Evolutionary conservation across 92 coral and sea anemone genomes (phyloP), one percentile per base, ranked within the genome.

Genomic region (Blastomussa wellsi): DNA sequence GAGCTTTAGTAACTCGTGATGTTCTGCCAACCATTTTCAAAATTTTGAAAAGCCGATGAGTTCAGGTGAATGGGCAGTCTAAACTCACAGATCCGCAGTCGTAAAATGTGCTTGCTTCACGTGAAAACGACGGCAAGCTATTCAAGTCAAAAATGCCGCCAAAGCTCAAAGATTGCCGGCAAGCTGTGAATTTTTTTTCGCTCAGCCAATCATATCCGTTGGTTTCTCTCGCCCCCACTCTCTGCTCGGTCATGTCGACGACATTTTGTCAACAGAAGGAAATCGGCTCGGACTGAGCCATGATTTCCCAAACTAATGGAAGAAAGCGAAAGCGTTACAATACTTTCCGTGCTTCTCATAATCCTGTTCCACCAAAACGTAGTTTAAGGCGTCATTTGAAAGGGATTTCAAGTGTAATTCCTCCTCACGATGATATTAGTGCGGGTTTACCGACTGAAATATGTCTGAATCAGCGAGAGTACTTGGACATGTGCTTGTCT

Each of bases 361-460:
- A 74, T 48, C 79, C 79, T 74, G 24, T 74, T 26, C 79, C 62
- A 9, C 79, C 79, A 44, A 74, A 74, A 47, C 79, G 79, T 74
- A 74, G 79, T 74, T 74, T 74, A 10, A 74, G 79, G 79, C 64
- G 79, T 48, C 79, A 74, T 74, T 47, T 74, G 62, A 74, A 74
- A 48, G 62, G 1, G 19, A 74, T 24, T 74, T 47, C 62, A 48
- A 74, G 79, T 48, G 26, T 0, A 47, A 74, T 47, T 48, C 79
- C 62, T 7, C 79, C 15, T 47, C 7, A 47, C 78, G n/a, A 47
- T 47, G 53, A 73, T 16, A 5, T 0, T 9, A 73, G 36, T 44
- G n/a, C 9, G 10, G 20, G 52, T 41, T n/a, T 28, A 42, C 24
- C 20, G 39, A 33, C 9, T 42, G 36, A 44, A 11, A 49, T 49